phyloP scores from a whole-genome alignment of 2,797 vertebrate species.

The Enteromius unitaeniatus region DNA sequence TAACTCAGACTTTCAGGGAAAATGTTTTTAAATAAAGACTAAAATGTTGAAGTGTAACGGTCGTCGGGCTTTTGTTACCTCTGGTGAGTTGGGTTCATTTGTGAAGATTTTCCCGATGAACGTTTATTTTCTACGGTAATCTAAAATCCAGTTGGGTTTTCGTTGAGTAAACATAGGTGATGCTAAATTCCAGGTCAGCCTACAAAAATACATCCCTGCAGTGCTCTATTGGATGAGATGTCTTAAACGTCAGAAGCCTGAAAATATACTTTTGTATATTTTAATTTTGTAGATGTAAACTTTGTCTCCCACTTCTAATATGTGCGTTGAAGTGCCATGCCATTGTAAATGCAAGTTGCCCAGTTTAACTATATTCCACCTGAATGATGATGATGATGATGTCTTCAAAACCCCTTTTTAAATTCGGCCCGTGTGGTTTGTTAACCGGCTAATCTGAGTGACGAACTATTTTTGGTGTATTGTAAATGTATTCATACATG shows the following conservation, averaged over 20 bases:
- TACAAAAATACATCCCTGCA: neutral
- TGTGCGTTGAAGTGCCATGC: neutral
- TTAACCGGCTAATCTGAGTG: slow-evolving; percentile 50
- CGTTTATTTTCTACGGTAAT: neutral
- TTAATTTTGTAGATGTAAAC: slow-evolving; percentile 31
- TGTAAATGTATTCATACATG: slow-evolving; percentile 82
- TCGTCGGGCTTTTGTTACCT: neutral
- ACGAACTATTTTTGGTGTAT: slow-evolving; percentile 62
- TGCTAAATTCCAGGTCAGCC: neutral
- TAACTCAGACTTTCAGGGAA: neutral
- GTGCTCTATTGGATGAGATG: neutral
- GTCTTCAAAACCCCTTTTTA: slow-evolving; percentile 30
- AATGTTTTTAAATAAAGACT: neutral
- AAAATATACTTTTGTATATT: slow-evolving; percentile 36
- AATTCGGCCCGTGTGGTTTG: slow-evolving; percentile 65
- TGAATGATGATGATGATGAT: neutral
- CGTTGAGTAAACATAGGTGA: neutral
- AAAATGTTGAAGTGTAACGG: neutral
- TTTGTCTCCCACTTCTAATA: slow-evolving; percentile 4
- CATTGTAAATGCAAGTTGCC: neutral
- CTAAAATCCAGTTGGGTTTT: neutral
- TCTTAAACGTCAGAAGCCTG: neutral
- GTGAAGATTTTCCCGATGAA: neutral
- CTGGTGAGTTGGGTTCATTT: neutral
- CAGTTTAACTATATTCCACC: neutral